Base-by-base conservation (phyloP, 2,888 invertebrate species). In the Acronicta alni region DNA sequence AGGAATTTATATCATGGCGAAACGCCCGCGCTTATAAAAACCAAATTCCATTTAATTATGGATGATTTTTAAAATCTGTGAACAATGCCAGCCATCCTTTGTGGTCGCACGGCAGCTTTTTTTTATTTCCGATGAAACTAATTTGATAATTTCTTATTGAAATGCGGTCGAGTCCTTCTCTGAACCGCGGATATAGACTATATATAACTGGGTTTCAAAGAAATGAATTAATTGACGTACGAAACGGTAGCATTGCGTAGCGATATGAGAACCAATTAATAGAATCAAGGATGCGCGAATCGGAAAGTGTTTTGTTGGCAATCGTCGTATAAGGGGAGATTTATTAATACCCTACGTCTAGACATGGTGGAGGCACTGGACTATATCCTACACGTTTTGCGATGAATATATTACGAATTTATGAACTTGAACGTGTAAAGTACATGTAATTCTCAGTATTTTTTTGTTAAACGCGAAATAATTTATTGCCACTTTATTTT, bases 21-120 rank as follows among this genome's bases (percentile, higher is more conserved):
- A 91, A 90, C 88, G 87, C 80, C 72, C 56, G 80, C 70, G 65
- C 39, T 52, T 46, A 81, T 81, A 93, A 93, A 92, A 93, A 93
- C 82, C 80, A 82, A 86, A 94, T 94, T 92, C 94, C 94, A 89
- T 88, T 93, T 93, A 93, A 94, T 94, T 94, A 94, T 93, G 92
- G 89, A 89, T 89, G 91, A 91, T 93, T 93, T 91, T 93, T 86
- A 89, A 93, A 93, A 93, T 93, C 93, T 92, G 93, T 92, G 92
- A 93, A 93, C 93, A 93, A 93, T 94, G 93, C 92, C 84, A 88
- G 84, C 85, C 89, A 88, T 90, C 90, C 88, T 91, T 90, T 90
- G 89, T 85, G 84, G 81, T 80, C 76, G 82, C 71, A 75, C 80
- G 83, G 76, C 75, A 70, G 80, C 57, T 72, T 90, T 92, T n/a